These are phyloP conservation scores for Andrena bucephala DNA, from an alignment of 2,888 invertebrate genomes.

Conservation along the genomic window DNA sequence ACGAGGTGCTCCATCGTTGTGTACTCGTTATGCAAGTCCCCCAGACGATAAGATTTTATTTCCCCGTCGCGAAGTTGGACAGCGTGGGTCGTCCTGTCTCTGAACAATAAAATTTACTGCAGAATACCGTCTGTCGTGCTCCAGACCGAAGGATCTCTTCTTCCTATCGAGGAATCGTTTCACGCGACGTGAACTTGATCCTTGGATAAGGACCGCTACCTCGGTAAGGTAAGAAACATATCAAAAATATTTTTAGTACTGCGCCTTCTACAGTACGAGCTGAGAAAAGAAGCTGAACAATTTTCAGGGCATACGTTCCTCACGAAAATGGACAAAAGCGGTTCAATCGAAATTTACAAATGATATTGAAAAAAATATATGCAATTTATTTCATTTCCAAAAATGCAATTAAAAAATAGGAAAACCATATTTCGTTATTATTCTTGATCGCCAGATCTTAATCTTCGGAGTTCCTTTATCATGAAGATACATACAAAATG, in stretches of 20 bases:
- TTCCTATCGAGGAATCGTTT: slow-evolving; percentile 26
- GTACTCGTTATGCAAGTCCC: slow-evolving; percentile 34
- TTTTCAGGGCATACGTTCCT: no score
- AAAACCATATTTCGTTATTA: no score
- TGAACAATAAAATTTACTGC: slow-evolving; percentile 73
- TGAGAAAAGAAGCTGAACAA: no score
- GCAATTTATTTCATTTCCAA: no score
- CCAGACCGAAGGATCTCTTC: slow-evolving; percentile 17
- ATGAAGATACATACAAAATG: no score
- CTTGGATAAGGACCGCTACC: slow-evolving; percentile 29
- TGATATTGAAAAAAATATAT: no score
- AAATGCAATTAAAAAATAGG: no score
- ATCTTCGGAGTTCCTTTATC: no score
- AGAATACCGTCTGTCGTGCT: slow-evolving; percentile 37
- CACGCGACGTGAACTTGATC: slow-evolving; percentile 42
- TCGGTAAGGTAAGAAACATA: background rate
- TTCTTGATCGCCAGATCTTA: no score
- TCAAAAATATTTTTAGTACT: background rate
- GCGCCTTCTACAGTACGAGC: no score
- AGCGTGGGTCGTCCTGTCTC: slow-evolving; percentile 66
- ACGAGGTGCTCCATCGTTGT: slow-evolving; percentile 23
- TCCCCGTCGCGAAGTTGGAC: slow-evolving; percentile 52
- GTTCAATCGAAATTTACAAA: no score
- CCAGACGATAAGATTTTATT: slow-evolving; percentile 72
- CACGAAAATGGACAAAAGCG: no score